phyloP scores from a whole-genome alignment of 2,888 invertebrate species.

The Andrena minutula region DNA sequence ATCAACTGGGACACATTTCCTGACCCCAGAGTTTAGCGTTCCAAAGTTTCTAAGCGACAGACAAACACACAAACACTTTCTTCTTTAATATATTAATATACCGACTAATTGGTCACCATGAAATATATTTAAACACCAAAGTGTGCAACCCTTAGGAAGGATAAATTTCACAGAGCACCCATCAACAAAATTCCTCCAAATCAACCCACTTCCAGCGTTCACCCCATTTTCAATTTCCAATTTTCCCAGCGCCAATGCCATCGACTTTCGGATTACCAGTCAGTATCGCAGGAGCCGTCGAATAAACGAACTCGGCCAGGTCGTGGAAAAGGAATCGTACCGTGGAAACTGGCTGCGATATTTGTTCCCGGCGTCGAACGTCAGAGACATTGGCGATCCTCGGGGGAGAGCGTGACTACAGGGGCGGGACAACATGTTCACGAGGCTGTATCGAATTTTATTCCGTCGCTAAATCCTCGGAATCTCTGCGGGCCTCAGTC shows the following conservation, averaged over 20 bases:
- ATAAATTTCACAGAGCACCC: not conserved
- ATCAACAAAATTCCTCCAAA: not conserved
- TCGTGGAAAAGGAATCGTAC: constrained; percentile 17
- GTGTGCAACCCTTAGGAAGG: not conserved
- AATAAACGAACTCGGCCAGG: constrained; percentile 23
- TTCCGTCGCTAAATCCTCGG: constrained; percentile 77
- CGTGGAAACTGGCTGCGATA: constrained; percentile 48
- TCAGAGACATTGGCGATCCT: constrained; percentile 33
- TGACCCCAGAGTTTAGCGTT: no score
- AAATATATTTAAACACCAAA: no score
- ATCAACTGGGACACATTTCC: no score
- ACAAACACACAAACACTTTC: no score
- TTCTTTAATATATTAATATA: no score
- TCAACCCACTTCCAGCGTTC: not conserved
- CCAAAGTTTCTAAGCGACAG: no score
- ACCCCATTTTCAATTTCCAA: not conserved
- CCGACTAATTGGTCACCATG: no score
- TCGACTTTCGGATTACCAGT: constrained; percentile 17
- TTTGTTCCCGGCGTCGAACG: constrained; percentile 57
- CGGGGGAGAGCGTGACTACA: constrained; percentile 36
- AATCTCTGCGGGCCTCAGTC: constrained; percentile 70
- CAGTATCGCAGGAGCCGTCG: constrained; percentile 33
- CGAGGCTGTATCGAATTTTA: constrained; percentile 79
- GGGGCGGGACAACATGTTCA: constrained; percentile 73
- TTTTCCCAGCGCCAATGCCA: not conserved